phyloP scores from a whole-genome alignment of 1,140 invertebrate genomes.

The Gerris buenoi region DNA sequence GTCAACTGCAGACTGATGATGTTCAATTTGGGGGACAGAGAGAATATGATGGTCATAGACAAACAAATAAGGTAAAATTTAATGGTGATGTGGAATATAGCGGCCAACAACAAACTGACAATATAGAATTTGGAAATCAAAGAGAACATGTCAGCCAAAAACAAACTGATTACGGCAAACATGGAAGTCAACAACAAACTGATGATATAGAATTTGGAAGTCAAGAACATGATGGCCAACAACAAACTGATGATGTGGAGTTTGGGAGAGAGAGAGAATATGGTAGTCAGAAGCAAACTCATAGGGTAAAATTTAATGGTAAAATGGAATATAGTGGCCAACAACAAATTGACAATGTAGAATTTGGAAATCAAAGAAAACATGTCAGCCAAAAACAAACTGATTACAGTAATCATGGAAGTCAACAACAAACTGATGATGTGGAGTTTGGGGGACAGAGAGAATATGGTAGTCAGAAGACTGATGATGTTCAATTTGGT shows the following conservation, averaged over 20 bases:
- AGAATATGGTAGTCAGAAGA: conserved; percentile 7
- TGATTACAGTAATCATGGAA: background rate
- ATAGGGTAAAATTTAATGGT: background rate
- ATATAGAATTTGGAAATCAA: too few relatives aligned
- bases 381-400: background rate
- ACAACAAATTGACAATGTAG: background rate
- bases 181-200: background rate
- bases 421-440: background rate
- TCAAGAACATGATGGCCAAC: background rate
- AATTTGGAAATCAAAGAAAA: background rate
- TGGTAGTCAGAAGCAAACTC: background rate
- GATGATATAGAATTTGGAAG: too few relatives aligned
- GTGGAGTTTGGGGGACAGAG: background rate
- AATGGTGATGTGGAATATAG: background rate
- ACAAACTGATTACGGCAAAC: background rate
- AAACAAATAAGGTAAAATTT: background rate
- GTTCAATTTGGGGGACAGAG: background rate
- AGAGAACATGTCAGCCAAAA: background rate
- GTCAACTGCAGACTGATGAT: background rate
- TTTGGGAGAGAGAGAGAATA: conserved; percentile 5
- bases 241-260: background rate
- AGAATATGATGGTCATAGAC: background rate
- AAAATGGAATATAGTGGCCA: background rate
- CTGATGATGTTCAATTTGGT: conserved; percentile 6
- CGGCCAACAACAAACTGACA: too few relatives aligned